phyloP scores from a whole-genome alignment of 2,888 invertebrate genomes.

The Eueremaeus valkanovi region DNA sequence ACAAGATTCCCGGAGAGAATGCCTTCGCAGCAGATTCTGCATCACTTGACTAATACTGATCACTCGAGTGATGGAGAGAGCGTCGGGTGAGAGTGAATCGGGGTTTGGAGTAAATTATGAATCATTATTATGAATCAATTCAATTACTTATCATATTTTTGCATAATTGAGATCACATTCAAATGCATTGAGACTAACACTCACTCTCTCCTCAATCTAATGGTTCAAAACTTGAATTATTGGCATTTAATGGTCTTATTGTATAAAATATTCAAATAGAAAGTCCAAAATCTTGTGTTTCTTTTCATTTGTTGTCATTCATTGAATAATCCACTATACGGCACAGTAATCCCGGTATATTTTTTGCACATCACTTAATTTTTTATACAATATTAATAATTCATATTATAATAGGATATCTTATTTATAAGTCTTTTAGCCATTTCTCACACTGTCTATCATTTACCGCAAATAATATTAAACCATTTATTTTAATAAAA shows the following conservation, averaged over 20 bases:
- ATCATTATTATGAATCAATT: not conserved
- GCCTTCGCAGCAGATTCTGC: conserved; percentile 21
- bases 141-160: conserved; percentile 28
- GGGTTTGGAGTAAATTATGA: not conserved
- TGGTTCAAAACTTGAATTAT: not conserved
- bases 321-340: too few species aligned
- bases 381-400: too few species aligned
- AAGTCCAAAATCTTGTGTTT: too few species aligned
- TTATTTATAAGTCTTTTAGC: too few species aligned
- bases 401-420: too few species aligned
- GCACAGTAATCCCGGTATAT: too few species aligned
- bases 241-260: not conserved
- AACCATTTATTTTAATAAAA: too few species aligned
- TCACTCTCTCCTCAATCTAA: not conserved
- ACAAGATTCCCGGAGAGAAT: too few species aligned
- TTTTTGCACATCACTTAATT: too few species aligned
- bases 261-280: not conserved
- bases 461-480: too few species aligned
- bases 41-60: not conserved
- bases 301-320: too few species aligned
- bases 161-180: not conserved
- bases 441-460: too few species aligned
- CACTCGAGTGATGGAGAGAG: not conserved
- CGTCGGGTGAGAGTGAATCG: not conserved
- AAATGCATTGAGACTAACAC: conserved; percentile 25